Base-by-base conservation (phyloP, 2,797 vertebrate genomes). In the Mormyrops boulengeri region DNA sequence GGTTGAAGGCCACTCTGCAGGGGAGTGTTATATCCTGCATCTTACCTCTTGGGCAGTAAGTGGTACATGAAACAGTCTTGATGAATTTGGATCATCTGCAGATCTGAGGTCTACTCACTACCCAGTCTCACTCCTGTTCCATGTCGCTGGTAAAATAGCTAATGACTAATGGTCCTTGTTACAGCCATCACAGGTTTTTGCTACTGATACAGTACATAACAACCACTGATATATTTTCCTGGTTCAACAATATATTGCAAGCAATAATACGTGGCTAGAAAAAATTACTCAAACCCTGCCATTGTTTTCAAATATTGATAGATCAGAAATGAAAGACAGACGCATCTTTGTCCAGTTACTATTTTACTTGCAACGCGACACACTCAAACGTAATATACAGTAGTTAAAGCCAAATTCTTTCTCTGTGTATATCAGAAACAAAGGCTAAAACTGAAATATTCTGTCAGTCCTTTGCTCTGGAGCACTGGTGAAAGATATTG, bases 11-110 rank as follows among this genome's bases (percentile, higher is more conserved):
- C 30, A 57, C 50, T 17, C 26, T 38, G 30, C 17, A 57, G 52
- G 49, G 50, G 53, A 57, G 30, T 38, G 53, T 41, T 52, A 52
- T 30, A 1, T 30, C 17, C 30, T 17, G 1, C 85, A 57, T 87
- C 2, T 60, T 9, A 41, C 53, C 30, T 55, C 52, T 87, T 26
- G 50, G 30, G 53, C 52, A n/a, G 52, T 55, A 60, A 19, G 53
- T 57, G 52, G 50, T 60, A 87, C 19, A 55, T 52, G 85, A 87
- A 87, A 87, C 34, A 38, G 50, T 26, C 85, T 87, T 87, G 19
- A 30, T 53, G 52, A 60, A 87, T 87, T 34, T 55, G 26, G 30
- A 87, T 87, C 85, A 87, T 34, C 12, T 6, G 53, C 8, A 17
- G 26, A 38, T n/a, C 26, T 57, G 50, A 57, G 34, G 19, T n/a